phyloP scores from a whole-genome alignment of 35 echinoderm and acorn worm species.

The Lytechinus pictus region DNA sequence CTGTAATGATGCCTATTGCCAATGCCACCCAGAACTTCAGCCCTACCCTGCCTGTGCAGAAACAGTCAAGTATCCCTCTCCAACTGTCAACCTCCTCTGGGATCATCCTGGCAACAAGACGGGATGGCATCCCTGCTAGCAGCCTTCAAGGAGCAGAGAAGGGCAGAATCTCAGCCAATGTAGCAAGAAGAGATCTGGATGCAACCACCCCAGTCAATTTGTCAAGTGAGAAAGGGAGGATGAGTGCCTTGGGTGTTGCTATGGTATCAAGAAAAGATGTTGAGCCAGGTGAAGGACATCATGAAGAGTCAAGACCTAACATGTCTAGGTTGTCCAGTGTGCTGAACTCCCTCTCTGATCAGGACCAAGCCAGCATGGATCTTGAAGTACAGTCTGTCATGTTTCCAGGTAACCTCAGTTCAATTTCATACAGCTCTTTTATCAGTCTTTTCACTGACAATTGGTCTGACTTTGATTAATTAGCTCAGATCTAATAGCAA shows the following conservation, averaged over 20 bases:
- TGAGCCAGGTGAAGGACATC: neutral
- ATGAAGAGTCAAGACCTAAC: slow-evolving; percentile 45
- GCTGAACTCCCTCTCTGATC: slow-evolving; percentile 72
- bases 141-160: neutral
- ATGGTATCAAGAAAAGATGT: slow-evolving; percentile 29
- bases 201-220: neutral
- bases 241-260: neutral
- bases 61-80: neutral
- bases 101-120: neutral
- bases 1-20: neutral
- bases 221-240: neutral
- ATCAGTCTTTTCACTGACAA: too few relatives aligned
- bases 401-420: slow-evolving; percentile 67
- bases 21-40: slow-evolving; percentile 18
- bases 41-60: neutral
- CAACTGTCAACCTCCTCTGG: neutral
- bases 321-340: slow-evolving; percentile 60
- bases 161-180: neutral
- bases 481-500: too few relatives aligned
- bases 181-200: neutral
- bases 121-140: neutral
- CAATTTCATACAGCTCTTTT: too few relatives aligned
- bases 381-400: slow-evolving; percentile 85
- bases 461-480: too few relatives aligned
- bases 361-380: slow-evolving; percentile 81